These are phyloP conservation scores for Semnopithecus entellus DNA, from an alignment of 2,113 vertebrate species.

Conservation along the genomic window DNA sequence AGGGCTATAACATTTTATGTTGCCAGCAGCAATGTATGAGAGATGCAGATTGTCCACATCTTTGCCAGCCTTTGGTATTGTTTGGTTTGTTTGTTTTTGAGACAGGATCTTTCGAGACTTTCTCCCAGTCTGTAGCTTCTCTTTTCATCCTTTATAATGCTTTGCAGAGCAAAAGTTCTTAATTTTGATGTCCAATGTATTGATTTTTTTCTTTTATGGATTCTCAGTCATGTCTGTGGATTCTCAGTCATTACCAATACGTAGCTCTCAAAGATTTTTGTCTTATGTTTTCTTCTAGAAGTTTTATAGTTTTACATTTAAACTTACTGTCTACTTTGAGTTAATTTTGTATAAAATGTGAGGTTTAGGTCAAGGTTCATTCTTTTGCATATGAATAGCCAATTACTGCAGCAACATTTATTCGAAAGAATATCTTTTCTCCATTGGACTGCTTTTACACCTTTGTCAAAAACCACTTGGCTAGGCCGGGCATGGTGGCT, in stretches of 20 bases:
- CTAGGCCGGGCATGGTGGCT: no score
- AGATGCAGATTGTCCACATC: neutral
- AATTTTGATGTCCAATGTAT: neutral
- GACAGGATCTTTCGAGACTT: neutral
- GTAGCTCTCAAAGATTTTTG: neutral
- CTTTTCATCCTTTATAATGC: neutral
- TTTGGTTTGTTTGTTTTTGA: no score
- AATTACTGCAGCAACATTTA: neutral
- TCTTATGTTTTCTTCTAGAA: neutral
- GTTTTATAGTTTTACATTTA: neutral
- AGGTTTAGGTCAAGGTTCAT: neutral
- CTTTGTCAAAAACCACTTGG: neutral
- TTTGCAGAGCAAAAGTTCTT: neutral
- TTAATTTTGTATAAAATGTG: neutral
- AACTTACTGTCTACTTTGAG: neutral
- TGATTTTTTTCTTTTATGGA: neutral
- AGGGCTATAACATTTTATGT: no score
- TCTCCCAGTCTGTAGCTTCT: neutral
- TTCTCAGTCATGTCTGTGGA: neutral
- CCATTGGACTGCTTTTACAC: neutral
- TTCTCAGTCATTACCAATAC: neutral
- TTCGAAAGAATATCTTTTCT: neutral
- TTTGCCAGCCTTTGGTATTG: neutral
- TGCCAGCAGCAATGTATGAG: neutral
- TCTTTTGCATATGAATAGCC: neutral